Percentiles rank a stretch among this genome's conserved stretches.
Evolutionary conservation across 2,797 vertebrate genomes (phyloP).

Genomic region (Macropus fuliginosus): DNA sequence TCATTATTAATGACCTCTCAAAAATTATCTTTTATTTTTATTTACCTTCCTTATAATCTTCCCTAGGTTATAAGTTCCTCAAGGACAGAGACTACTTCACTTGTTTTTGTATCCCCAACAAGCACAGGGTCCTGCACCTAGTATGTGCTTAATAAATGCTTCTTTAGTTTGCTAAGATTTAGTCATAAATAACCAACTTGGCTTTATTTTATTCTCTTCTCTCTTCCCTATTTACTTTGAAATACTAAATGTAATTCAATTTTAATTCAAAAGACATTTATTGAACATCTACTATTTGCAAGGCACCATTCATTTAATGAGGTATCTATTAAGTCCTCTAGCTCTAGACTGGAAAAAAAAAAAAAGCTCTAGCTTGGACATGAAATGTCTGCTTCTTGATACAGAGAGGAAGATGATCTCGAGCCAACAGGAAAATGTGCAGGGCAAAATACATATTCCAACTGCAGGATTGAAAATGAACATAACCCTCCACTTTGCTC

Average conservation of each 20-base stretch:
- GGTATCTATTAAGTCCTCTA: slow-evolving; percentile 11
- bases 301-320: slow-evolving; percentile 40
- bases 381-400: neutral
- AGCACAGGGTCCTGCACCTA: neutral
- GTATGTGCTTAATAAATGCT: neutral
- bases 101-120: neutral
- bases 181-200: neutral
- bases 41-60: neutral
- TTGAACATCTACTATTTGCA: neutral
- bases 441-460: neutral
- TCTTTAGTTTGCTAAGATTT: neutral
- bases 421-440: neutral
- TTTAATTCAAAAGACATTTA: neutral
- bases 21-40: neutral
- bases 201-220: neutral
- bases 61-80: neutral
- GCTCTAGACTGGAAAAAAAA: slow-evolving; percentile 13
- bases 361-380: neutral
- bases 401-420: neutral
- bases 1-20: neutral
- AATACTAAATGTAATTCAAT: neutral
- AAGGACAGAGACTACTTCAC: neutral
- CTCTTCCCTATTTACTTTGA: neutral
- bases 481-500: neutral
- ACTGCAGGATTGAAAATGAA: neutral